These are phyloP conservation scores for Piezodorus guildinii DNA, from an alignment of 1,140 invertebrate species.

Conservation along the genomic window DNA sequence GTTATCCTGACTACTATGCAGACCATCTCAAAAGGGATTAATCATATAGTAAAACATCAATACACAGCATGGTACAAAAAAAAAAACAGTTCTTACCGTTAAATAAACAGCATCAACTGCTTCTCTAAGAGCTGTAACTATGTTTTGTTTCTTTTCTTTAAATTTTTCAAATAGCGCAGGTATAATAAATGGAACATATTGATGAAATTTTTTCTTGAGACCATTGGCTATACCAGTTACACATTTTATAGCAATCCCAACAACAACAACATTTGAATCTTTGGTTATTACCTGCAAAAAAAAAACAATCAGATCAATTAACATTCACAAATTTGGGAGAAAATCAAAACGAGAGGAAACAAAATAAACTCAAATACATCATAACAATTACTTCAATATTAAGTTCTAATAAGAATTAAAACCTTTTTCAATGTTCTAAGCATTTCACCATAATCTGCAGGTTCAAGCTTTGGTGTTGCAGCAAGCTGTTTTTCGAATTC, in stretches of 20 bases:
- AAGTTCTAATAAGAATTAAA: constrained; percentile 23
- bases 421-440: constrained; percentile 83
- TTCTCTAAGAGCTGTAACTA: constrained; percentile 73
- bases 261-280: constrained; percentile 91
- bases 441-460: constrained; percentile 85
- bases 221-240: constrained; percentile 71
- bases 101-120: constrained; percentile 84
- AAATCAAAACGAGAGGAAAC: not conserved
- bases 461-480: constrained; percentile 72
- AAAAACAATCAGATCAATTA: not conserved
- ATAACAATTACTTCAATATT: not conserved
- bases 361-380: not conserved
- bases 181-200: constrained; percentile 70
- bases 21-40: too few relatives aligned
- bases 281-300: constrained; percentile 64
- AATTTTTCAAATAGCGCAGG: constrained; percentile 86
- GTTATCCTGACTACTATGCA: too few relatives aligned
- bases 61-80: too few relatives aligned
- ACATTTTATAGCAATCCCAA: constrained; percentile 76
- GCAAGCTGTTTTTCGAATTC: constrained; percentile 63
- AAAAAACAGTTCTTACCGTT: constrained; percentile 39
- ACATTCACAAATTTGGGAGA: not conserved
- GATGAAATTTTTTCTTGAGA: constrained; percentile 75
- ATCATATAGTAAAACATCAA: too few relatives aligned
- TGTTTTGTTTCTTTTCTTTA: constrained; percentile 91